These are phyloP conservation scores for Spatulosminthurus flaviceps DNA, from an alignment of 2,888 invertebrate species.

Conservation along the genomic window DNA sequence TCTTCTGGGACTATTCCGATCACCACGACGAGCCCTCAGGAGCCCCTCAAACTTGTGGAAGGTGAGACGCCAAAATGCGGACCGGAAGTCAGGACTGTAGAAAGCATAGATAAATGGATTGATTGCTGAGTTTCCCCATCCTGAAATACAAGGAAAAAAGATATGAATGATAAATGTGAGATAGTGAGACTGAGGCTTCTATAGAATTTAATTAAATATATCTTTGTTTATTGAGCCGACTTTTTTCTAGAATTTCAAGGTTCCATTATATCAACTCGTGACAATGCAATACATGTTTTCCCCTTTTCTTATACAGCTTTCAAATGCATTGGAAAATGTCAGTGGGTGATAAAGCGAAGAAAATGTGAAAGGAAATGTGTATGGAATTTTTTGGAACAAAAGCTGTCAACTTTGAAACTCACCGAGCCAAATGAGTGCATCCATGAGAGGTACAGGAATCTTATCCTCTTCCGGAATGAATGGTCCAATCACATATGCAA, in stretches of 20 bases:
- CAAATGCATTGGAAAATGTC: too few relatives aligned
- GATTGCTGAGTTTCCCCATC: conserved; percentile 89
- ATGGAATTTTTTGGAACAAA: not conserved
- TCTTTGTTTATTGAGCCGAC: too few relatives aligned
- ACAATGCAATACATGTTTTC: too few relatives aligned
- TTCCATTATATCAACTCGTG: too few relatives aligned
- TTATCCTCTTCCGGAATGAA: conserved; percentile 73
- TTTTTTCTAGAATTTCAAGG: too few relatives aligned
- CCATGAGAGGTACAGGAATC: conserved; percentile 72
- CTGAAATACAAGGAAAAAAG: conserved; percentile 64
- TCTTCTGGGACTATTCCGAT: conserved; percentile 58
- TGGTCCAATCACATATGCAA: conserved; percentile 82
- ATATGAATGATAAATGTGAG: conserved; percentile 14
- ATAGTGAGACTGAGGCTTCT: too few relatives aligned
- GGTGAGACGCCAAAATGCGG: conserved; percentile 86
- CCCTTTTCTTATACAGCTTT: too few relatives aligned
- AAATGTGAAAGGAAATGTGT: not conserved
- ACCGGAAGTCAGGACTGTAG: conserved; percentile 85
- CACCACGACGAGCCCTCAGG: conserved; percentile 45
- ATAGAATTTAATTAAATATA: too few relatives aligned
- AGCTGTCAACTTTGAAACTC: too few relatives aligned
- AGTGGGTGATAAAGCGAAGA: too few relatives aligned
- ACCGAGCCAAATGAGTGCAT: conserved; percentile 83
- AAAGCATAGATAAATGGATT: conserved; percentile 83
- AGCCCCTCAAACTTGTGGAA: conserved; percentile 67